These are phyloP conservation scores for Latrodectus elegans DNA, from an alignment of 2,888 invertebrate species.

Conservation along the genomic window DNA sequence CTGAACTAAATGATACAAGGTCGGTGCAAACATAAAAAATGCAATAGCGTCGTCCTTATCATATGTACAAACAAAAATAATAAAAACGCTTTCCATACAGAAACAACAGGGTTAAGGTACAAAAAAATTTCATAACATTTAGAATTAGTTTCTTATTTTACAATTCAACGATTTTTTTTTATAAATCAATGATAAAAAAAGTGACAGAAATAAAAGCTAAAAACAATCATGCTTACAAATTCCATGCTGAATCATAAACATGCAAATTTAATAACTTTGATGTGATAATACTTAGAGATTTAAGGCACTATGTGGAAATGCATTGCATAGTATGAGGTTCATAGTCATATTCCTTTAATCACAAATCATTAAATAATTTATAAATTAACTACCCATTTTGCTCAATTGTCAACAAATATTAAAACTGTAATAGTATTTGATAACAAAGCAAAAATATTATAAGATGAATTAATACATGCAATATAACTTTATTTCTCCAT, in stretches of 20 bases:
- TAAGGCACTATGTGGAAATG: slow-evolving; percentile 50
- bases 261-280: slow-evolving; percentile 28
- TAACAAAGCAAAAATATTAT: no score
- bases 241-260: slow-evolving; percentile 40
- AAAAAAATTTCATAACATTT: slow-evolving; percentile 42
- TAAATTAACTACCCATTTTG: no score
- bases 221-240: slow-evolving; percentile 48
- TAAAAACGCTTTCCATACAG: slow-evolving; percentile 58
- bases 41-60: slow-evolving; percentile 54
- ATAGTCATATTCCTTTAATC: slow-evolving; percentile 17
- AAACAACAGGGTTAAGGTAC: slow-evolving; percentile 50
- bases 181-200: slow-evolving; percentile 18
- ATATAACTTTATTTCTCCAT: no score
- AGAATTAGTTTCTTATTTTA: slow-evolving; percentile 8
- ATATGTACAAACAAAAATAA: slow-evolving; percentile 68
- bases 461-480: no score
- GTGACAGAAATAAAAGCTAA: slow-evolving; percentile 33
- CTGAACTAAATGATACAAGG: slow-evolving; percentile 53
- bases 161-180: slow-evolving; percentile 29
- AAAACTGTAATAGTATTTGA: no score
- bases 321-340: slow-evolving; percentile 24
- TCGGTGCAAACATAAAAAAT: slow-evolving; percentile 66
- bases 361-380: no score
- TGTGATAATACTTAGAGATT: slow-evolving; percentile 33
- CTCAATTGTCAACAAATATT: no score